Percentiles rank a stretch among this genome's conserved stretches.
phyloP scores from a whole-genome alignment of 2,797 vertebrate species.

The Tenualosa thibaudeaui region DNA sequence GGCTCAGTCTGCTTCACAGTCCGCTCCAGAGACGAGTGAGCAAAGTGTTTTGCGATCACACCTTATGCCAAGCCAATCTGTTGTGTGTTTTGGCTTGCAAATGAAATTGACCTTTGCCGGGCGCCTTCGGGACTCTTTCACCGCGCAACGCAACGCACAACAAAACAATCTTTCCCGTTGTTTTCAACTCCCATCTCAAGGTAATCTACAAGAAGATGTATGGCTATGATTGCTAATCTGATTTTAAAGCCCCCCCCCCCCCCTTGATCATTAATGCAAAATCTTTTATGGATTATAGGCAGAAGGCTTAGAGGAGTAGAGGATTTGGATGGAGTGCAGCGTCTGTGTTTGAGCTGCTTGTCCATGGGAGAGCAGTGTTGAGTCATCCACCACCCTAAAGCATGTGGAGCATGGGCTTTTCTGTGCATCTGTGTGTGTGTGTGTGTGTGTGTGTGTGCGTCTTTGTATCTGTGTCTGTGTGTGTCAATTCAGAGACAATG shows the following conservation, averaged over 20 bases:
- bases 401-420: neutral
- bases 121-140: neutral
- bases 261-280: neutral
- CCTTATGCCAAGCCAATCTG: neutral
- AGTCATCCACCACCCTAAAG: neutral
- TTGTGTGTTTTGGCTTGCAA: neutral
- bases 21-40: neutral
- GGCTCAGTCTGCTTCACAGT: neutral
- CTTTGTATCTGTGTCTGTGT: neutral
- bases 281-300: neutral
- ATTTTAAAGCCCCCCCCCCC: neutral
- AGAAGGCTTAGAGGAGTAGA: neutral
- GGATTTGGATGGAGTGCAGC: neutral
- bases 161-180: neutral
- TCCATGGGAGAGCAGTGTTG: constrained; percentile 22
- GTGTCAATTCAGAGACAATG: neutral
- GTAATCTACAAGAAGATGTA: neutral
- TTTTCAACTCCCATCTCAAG: neutral
- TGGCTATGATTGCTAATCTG: neutral
- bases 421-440: neutral
- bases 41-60: constrained; percentile 12
- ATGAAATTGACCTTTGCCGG: constrained; percentile 11
- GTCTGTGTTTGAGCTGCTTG: constrained; percentile 3
- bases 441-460: neutral
- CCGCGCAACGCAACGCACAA: neutral